phyloP scores from a whole-genome alignment of 2,797 vertebrate genomes.

The Poeciliopsis paucimaculata region DNA sequence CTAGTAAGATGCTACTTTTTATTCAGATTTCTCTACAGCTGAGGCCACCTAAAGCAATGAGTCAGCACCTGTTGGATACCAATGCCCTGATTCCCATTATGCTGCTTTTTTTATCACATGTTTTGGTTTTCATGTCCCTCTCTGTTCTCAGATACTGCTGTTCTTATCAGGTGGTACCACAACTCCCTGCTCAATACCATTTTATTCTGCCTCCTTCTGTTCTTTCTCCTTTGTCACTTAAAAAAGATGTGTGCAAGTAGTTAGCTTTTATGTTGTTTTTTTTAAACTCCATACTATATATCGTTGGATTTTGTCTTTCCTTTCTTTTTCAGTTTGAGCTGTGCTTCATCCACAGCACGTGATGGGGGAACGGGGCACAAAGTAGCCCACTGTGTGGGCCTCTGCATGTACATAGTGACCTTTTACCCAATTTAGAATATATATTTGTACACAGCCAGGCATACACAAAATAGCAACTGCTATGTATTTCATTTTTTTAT shows the following conservation, averaged over 20 bases:
- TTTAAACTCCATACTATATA: not conserved
- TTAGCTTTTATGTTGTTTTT: constrained; percentile 46
- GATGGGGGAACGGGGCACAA: constrained; percentile 50
- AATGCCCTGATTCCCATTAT: constrained; percentile 44
- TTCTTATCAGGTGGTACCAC: constrained; percentile 50
- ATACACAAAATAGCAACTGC: constrained; percentile 31
- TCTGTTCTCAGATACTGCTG: constrained; percentile 48
- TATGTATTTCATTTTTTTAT: not conserved
- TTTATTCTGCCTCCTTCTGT: constrained; percentile 11
- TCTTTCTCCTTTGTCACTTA: constrained; percentile 41
- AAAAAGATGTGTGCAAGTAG: constrained; percentile 28
- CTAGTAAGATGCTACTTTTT: not conserved
- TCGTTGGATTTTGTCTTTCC: not conserved
- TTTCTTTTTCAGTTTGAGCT: constrained; percentile 1
- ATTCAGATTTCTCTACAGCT: not conserved
- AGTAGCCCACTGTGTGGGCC: constrained; percentile 58
- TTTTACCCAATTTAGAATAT: constrained; percentile 65
- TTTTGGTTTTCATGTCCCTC: constrained; percentile 58
- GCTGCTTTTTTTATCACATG: constrained; percentile 56
- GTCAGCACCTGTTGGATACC: constrained; percentile 18
- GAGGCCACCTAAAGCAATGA: constrained; percentile 25
- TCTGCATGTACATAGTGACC: constrained; percentile 47
- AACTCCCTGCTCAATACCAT: constrained; percentile 28
- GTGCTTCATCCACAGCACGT: constrained; percentile 34
- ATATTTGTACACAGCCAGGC: constrained; percentile 26